Conservation (phyloP, 2,113 vertebrate genomes). For the Cyanocitta stelleri region DNA sequence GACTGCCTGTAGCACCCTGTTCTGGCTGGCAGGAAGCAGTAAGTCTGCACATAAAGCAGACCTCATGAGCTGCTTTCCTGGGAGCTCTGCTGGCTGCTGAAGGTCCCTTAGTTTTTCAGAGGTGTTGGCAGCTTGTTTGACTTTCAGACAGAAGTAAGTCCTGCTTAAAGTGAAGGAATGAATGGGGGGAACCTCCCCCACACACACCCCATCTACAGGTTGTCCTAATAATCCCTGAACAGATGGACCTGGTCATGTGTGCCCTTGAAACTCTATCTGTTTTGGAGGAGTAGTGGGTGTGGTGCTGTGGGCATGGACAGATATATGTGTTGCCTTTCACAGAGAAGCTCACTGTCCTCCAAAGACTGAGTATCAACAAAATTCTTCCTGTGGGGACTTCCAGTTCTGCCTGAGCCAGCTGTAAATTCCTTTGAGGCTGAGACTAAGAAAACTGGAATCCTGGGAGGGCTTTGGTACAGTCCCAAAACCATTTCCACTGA, state of each 20-base stretch:
- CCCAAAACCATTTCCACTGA: constrained; percentile 30
- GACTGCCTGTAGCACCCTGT: neutral
- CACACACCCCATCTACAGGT: neutral
- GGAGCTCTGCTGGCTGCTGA: neutral
- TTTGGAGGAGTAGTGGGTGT: neutral
- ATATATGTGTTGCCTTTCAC: neutral
- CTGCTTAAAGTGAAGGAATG: neutral
- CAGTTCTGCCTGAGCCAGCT: constrained; percentile 18
- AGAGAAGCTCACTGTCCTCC: constrained; percentile 23
- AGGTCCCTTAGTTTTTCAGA: neutral
- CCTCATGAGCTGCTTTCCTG: neutral
- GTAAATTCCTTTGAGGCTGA: constrained; percentile 30
- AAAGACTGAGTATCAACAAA: constrained; percentile 40
- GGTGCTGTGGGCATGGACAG: neutral
- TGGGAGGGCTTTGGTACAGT: constrained; percentile 42
- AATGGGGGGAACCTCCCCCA: neutral
- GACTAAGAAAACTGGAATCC: constrained; percentile 64
- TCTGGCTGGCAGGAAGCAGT: neutral
- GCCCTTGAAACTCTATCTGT: neutral
- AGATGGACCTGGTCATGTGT: neutral
- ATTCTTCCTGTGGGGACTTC: constrained; percentile 41
- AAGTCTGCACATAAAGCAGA: neutral
- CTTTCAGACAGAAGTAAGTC: neutral
- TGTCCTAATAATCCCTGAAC: neutral
- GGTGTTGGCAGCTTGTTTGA: neutral